Percentiles rank a stretch among this genome's conserved stretches.
Conservation (phyloP, 2,888 invertebrate species). For the Stenchaetothrips biformis region DNA sequence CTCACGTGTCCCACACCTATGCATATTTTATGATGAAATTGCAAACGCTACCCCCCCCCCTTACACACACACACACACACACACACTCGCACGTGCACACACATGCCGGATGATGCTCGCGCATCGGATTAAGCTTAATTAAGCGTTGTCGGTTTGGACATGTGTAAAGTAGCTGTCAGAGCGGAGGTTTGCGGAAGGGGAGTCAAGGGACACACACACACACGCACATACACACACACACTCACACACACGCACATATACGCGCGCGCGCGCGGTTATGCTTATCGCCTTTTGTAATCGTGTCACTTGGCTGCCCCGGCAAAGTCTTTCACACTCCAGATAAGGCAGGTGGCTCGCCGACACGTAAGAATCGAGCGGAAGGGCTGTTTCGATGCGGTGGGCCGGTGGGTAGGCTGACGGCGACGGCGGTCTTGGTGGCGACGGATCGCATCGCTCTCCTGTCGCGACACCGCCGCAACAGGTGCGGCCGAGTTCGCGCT, state of each 20-base stretch:
- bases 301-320: neutral
- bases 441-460: neutral
- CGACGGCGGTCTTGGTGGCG: neutral
- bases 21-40: neutral
- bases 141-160: constrained; percentile 18
- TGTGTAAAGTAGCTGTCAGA: neutral
- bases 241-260: neutral
- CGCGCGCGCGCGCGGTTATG: too few species aligned
- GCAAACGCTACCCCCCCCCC: neutral
- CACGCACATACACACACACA: neutral
- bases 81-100: neutral
- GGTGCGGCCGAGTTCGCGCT: too few species aligned
- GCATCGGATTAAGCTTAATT: constrained; percentile 2
- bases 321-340: too few species aligned
- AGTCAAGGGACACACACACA: neutral
- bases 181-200: neutral
- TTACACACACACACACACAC: neutral
- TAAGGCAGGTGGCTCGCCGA: too few species aligned
- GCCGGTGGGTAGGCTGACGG: neutral
- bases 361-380: too few species aligned
- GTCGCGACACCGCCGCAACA: too few species aligned
- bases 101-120: neutral
- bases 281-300: neutral
- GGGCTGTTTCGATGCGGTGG: too few species aligned
- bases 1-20: too few species aligned